Evolutionary conservation across 2,888 invertebrate species (phyloP).

Genomic region (Vandiemenella viatica): DNA sequence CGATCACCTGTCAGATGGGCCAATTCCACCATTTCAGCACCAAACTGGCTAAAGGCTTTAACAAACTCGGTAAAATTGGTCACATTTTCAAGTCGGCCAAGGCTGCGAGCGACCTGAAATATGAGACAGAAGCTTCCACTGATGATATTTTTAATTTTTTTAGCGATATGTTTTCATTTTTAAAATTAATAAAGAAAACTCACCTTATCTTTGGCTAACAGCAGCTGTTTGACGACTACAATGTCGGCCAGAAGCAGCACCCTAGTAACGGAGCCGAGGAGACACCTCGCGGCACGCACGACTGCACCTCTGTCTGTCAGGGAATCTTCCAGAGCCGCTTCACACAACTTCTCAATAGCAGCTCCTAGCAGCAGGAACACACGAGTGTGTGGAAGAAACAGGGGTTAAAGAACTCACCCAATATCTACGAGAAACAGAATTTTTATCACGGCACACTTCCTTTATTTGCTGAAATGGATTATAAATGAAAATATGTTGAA

Average conservation of each 20-base stretch:
- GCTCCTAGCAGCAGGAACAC: constrained; percentile 57
- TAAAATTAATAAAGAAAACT: constrained; percentile 5
- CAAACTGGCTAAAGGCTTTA: constrained; percentile 95
- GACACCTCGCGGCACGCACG: constrained; percentile 81
- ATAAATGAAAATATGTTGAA: too few species aligned
- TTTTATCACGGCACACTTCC: too few species aligned
- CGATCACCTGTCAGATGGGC: constrained; percentile 80
- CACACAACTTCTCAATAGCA: constrained; percentile 83
- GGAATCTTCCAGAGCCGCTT: constrained; percentile 50
- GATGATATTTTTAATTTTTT: neutral
- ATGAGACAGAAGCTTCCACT: neutral
- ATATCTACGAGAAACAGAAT: too few species aligned
- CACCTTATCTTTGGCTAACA: constrained; percentile 92
- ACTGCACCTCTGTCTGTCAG: constrained; percentile 50
- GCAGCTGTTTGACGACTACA: constrained; percentile 90
- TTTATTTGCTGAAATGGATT: too few species aligned
- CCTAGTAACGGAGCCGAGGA: constrained; percentile 86
- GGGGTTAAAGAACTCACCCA: too few species aligned
- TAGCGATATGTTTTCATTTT: neutral
- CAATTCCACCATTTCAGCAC: constrained; percentile 95
- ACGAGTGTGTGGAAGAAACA: too few species aligned
- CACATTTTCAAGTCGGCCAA: constrained; percentile 73
- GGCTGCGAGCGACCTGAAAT: constrained; percentile 56
- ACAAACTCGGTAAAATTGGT: constrained; percentile 94
- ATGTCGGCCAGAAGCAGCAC: constrained; percentile 93